Percentiles rank a stretch among this genome's conserved stretches.
These are phyloP conservation scores for Peromyscus aztecus DNA, from an alignment of 2,797 vertebrate species.

Conservation along the genomic window DNA sequence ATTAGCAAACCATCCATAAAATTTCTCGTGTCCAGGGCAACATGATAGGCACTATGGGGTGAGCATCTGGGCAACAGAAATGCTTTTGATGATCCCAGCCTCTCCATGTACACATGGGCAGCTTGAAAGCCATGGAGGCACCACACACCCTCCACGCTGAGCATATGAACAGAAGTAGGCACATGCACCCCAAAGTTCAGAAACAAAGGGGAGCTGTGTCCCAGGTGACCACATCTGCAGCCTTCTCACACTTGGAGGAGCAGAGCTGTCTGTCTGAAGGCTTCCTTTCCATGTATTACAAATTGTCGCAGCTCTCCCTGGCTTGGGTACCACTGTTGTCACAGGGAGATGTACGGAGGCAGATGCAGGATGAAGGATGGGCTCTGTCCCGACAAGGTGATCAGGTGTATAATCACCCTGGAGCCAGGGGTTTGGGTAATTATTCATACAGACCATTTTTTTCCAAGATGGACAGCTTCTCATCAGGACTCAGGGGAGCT, in stretches of 20 bases:
- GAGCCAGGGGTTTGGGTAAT: conserved; percentile 29
- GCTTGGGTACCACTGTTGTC: neutral
- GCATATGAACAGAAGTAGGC: neutral
- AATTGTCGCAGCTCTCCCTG: neutral
- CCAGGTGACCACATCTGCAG: neutral
- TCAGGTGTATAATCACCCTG: conserved; percentile 40
- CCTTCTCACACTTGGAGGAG: neutral
- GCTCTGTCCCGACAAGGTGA: conserved; percentile 73
- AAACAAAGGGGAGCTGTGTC: accelerated
- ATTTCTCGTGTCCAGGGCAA: accelerated
- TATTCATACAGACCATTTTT: conserved; percentile 42
- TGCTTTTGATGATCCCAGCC: accelerated
- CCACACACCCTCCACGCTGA: accelerated
- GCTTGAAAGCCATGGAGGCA: accelerated
- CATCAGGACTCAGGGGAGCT: neutral
- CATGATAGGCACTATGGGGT: accelerated
- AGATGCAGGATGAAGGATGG: conserved; percentile 67
- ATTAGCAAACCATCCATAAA: neutral
- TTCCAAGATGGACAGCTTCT: conserved; percentile 67
- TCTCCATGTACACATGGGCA: neutral
- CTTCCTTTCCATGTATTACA: neutral
- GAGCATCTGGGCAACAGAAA: neutral
- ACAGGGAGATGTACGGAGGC: conserved; percentile 66
- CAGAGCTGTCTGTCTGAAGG: neutral
- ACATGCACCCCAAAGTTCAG: accelerated